Evolutionary conservation across 1,140 invertebrate species (phyloP), one percentile per base, ranked within the genome.

Genomic region (Tetramorium alpestre): DNA sequence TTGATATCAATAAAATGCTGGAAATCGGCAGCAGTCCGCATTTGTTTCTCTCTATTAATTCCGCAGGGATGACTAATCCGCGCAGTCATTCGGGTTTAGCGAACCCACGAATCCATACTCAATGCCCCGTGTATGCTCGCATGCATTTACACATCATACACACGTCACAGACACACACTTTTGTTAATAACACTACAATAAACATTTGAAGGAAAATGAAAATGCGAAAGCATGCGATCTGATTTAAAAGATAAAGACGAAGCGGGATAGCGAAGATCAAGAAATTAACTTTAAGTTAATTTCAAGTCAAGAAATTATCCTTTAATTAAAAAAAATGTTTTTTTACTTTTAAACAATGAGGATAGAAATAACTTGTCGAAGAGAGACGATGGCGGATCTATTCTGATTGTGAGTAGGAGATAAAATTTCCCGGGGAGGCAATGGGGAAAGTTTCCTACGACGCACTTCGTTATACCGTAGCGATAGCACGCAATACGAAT

Each of bases 381-480:
- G 22, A 62, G 67, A 84, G 54, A 77, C 13, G 64, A 28, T 67
- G 70, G 87, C 56, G 58, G 76, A 84, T 86, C 75, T 41, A 75
- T 44, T 81, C 60, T 47, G 65, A 75, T 44, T 81, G 54, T 47
- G 65, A 65, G 25, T 67, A 25, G 28, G 54, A 64, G 76, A 88
- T 85, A 85, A 89, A 84, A 85, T 90, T 88, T 89, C 75, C 60
- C 16, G 47, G n/a, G 28, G 76, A 89, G 76, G 64, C 85, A 88
- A 89, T 86, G 87, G 87, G 65, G 11, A 88, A 89, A 88, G 75
- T 88, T 89, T 86, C 18, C 64, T 38, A 60, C 18, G 64, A 69
- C 41, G 51, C 16, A 60, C 28, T 72, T 64, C 16, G 77, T 38
- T 78, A 86, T 75, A 58, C 5, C 44, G 8, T 44, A 62, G 47